phyloP scores from a whole-genome alignment of 2,888 invertebrate genomes.

The Thalpophila matura region DNA sequence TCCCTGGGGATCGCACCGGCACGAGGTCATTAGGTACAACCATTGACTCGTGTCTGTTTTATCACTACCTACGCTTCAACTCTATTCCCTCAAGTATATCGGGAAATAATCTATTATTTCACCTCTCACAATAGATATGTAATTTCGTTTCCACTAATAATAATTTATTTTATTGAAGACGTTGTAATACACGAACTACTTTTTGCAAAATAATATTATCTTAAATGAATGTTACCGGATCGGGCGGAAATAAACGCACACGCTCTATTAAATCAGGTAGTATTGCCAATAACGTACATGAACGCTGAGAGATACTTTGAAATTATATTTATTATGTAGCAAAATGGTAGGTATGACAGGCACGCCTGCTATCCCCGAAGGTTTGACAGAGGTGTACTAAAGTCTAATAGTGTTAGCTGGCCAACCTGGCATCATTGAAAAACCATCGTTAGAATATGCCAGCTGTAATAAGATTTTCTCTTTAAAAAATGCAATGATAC shows the following conservation, averaged over 20 bases:
- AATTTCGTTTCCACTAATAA: slow-evolving; percentile 40
- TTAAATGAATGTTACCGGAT: slow-evolving; percentile 26
- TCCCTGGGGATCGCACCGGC: slow-evolving; percentile 65
- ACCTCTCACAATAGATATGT: slow-evolving; percentile 43
- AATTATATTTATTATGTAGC: slow-evolving; percentile 4
- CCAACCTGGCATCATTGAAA: neutral
- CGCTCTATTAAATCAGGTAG: slow-evolving; percentile 12
- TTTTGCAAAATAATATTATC: slow-evolving; percentile 25
- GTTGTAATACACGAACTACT: slow-evolving; percentile 29
- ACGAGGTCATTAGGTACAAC: slow-evolving; percentile 74
- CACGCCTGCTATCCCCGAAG: neutral
- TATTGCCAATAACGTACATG: slow-evolving; percentile 15
- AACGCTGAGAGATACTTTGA: neutral
- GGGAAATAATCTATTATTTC: slow-evolving; percentile 60
- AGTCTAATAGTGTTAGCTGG: neutral
- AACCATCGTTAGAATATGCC: neutral
- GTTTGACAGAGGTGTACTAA: neutral
- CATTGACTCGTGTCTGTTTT: slow-evolving; percentile 72
- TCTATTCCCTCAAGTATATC: slow-evolving; percentile 60
- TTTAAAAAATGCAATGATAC: neutral
- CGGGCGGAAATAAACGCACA: neutral
- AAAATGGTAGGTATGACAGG: neutral
- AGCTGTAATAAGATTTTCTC: slow-evolving; percentile 14
- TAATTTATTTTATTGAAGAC: slow-evolving; percentile 53
- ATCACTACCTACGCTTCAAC: slow-evolving; percentile 65